phyloP scores from a whole-genome alignment of 2,113 vertebrate species.

The Tenebrosternarchus preto region DNA sequence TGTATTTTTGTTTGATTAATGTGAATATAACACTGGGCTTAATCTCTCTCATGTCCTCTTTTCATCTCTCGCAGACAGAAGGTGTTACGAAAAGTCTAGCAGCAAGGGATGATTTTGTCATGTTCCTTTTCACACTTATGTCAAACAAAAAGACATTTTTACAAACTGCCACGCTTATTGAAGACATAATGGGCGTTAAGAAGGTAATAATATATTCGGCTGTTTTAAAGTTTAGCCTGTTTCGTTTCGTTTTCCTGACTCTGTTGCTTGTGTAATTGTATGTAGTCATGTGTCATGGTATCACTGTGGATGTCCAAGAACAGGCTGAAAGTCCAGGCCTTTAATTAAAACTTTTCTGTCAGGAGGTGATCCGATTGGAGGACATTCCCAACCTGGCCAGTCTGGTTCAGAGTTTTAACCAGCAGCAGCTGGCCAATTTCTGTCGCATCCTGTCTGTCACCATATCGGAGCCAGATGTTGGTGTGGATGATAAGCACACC shows the following conservation, averaged over 20 bases:
- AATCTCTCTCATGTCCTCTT: neutral
- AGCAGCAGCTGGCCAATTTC: conserved; percentile 98
- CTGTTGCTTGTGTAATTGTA: neutral
- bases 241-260: neutral
- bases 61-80: conserved; percentile 75
- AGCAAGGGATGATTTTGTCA: conserved; percentile 85
- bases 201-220: conserved; percentile 71
- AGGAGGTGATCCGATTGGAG: conserved; percentile 98
- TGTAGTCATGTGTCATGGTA: neutral
- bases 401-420: conserved; percentile 96
- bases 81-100: conserved; percentile 85
- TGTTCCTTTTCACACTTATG: conserved; percentile 88
- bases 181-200: conserved; percentile 87
- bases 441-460: conserved; percentile 97
- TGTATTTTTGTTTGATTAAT: neutral
- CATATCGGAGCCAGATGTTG: conserved; percentile 93
- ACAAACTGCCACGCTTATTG: conserved; percentile 86
- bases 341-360: conserved; percentile 7
- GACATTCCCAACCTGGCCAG: conserved; percentile 90
- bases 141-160: conserved; percentile 90
- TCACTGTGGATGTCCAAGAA: neutral
- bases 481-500: conserved; percentile 97
- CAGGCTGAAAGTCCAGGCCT: neutral
- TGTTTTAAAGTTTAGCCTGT: neutral
- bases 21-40: neutral